Conservation (phyloP, 2,113 vertebrate species). For the Corapipo altera region DNA sequence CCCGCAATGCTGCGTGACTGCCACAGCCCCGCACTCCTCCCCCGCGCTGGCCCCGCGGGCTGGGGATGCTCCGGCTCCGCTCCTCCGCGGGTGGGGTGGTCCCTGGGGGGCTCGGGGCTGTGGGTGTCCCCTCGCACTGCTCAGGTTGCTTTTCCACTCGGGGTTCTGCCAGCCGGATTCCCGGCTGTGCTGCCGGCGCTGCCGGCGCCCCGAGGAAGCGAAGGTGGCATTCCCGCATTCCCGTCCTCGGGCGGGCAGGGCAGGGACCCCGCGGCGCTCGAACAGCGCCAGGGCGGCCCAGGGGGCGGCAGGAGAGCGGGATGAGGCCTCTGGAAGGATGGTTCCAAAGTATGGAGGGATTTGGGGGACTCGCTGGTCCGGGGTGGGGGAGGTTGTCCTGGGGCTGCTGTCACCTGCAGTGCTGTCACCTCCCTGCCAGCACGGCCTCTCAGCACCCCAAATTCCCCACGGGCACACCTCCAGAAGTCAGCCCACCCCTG, state of each 20-base stretch:
- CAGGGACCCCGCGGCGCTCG: rapidly evolving
- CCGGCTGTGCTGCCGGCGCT: rapidly evolving
- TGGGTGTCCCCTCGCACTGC: background rate
- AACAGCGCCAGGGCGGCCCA: rapidly evolving
- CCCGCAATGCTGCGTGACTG: background rate
- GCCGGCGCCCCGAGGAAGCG: background rate
- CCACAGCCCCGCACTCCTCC: background rate
- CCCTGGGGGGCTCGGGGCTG: rapidly evolving
- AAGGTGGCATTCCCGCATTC: too few species aligned
- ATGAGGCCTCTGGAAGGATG: background rate
- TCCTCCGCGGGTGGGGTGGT: background rate
- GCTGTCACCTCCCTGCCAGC: background rate
- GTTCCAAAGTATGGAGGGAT: background rate
- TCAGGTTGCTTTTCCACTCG: rapidly evolving
- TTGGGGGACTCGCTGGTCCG: rapidly evolving
- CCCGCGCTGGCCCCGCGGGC: background rate
- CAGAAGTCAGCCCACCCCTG: background rate
- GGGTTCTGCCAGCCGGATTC: background rate
- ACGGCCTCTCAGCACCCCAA: background rate
- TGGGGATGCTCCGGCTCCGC: background rate
- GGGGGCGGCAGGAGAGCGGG: background rate
- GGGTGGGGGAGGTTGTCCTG: rapidly evolving
- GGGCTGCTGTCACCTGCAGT: background rate
- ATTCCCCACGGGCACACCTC: background rate
- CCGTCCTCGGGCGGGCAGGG: background rate